These are phyloP conservation scores for Crocallis elinguaria DNA, from an alignment of 2,888 invertebrate species.

Conservation along the genomic window DNA sequence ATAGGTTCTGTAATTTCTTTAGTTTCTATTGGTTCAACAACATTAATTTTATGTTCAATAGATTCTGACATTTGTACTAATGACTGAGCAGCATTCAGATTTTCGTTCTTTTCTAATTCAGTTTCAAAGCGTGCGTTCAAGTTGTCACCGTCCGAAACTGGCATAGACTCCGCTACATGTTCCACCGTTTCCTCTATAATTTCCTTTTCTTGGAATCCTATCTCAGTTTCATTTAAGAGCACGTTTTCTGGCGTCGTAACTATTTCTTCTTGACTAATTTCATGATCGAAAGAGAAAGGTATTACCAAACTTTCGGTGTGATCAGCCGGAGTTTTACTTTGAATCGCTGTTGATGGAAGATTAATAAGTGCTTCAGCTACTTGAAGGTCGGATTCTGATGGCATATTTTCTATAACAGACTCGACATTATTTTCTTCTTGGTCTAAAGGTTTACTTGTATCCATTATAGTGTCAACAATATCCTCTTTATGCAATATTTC, in stretches of 20 bases:
- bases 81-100: constrained; percentile 79
- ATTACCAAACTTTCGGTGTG: constrained; percentile 42
- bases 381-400: constrained; percentile 79
- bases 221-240: constrained; percentile 19
- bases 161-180: constrained; percentile 23
- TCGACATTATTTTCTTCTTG: constrained; percentile 16
- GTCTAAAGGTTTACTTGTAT: constrained; percentile 4
- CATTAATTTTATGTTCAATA: constrained; percentile 67
- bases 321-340: constrained; percentile 56
- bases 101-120: constrained; percentile 77
- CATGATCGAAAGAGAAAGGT: constrained; percentile 28
- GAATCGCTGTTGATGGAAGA: constrained; percentile 71
- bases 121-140: constrained; percentile 68
- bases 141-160: constrained; percentile 47
- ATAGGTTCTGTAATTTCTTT: constrained; percentile 43
- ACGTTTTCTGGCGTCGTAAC: constrained; percentile 36
- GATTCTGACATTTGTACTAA: constrained; percentile 81
- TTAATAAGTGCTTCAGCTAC: constrained; percentile 79
- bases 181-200: constrained; percentile 8
- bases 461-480: constrained; percentile 20
- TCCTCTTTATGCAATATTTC: constrained; percentile 33
- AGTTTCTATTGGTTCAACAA: constrained; percentile 53
- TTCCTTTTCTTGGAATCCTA: constrained; percentile 15
- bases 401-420: constrained; percentile 52
- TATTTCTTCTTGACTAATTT: constrained; percentile 44